A percentile compares a stretch with the other conserved stretches of the same genome.
Evolutionary conservation across 1,140 invertebrate genomes (phyloP).

Genomic region (Stratiolaelaps scimitus): DNA sequence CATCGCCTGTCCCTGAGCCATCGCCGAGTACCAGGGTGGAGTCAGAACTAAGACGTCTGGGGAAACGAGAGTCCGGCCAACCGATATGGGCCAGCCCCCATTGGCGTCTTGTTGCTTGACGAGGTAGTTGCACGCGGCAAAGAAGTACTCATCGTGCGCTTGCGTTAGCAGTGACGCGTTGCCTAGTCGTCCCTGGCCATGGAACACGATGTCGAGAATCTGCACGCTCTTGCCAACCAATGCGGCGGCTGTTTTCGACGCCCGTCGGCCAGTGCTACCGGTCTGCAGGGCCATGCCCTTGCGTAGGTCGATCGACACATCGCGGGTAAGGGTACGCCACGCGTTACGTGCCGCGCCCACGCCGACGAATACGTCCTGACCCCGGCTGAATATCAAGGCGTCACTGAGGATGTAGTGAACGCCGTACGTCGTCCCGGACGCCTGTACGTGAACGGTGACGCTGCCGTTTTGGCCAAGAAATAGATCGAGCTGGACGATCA

Average conservation of each 20-base stretch:
- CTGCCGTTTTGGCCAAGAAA: conserved; percentile 59
- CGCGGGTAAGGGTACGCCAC: conserved; percentile 71
- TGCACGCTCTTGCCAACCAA: conserved; percentile 32
- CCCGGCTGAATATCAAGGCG: conserved; percentile 55
- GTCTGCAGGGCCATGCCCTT: conserved; percentile 58
- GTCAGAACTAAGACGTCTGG: conserved; percentile 60
- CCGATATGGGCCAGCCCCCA: conserved; percentile 79
- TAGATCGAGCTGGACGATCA: conserved; percentile 48
- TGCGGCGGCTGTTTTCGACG: conserved; percentile 46
- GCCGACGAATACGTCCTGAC: conserved; percentile 70
- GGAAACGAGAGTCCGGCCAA: conserved; percentile 56
- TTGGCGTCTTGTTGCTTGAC: conserved; percentile 66
- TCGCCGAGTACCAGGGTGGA: conserved; percentile 88
- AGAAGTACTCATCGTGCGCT: conserved; percentile 76
- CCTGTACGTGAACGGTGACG: conserved; percentile 60
- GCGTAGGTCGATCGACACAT: conserved; percentile 77
- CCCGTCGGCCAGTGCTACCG: conserved; percentile 54
- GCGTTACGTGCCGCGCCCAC: conserved; percentile 53
- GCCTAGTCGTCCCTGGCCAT: conserved; percentile 62
- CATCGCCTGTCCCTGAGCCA: conserved; percentile 94
- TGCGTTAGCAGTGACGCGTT: conserved; percentile 68
- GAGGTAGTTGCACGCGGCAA: conserved; percentile 84
- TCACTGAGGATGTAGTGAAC: conserved; percentile 68
- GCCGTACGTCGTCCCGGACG: conserved; percentile 61
- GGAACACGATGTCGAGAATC: conserved; percentile 54